phyloP scores from a whole-genome alignment of 2,113 vertebrate genomes.

The Nothoprocta perdicaria region DNA sequence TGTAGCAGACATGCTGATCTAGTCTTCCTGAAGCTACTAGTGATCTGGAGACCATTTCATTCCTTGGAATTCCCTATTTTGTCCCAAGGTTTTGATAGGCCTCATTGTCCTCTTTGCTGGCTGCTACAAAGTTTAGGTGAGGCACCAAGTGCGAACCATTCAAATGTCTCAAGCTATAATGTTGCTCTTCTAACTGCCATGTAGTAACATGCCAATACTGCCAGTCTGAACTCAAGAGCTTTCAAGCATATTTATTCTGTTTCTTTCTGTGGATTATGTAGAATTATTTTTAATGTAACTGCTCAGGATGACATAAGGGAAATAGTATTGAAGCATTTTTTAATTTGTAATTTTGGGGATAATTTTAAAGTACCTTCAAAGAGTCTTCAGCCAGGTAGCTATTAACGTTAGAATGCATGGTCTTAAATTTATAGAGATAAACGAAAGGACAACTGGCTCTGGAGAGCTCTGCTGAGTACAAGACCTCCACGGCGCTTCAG shows the following conservation, averaged over 20 bases:
- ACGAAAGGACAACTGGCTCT: background rate
- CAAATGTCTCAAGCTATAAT: background rate
- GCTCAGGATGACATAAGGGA: background rate
- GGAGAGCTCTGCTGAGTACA: background rate
- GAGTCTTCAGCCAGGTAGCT: background rate
- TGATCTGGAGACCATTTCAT: background rate
- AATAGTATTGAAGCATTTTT: background rate
- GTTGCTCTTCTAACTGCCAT: background rate
- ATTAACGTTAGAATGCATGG: background rate
- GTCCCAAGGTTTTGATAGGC: background rate
- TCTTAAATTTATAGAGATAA: background rate
- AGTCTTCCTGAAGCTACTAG: background rate
- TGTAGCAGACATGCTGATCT: background rate
- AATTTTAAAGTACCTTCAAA: constrained; percentile 5
- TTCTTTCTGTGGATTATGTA: background rate
- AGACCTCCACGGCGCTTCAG: background rate
- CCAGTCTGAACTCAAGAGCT: background rate
- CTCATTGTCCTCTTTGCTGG: background rate
- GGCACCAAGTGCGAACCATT: accelerated
- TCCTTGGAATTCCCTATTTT: background rate
- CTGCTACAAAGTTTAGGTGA: accelerated
- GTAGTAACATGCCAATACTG: background rate
- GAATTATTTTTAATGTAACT: background rate
- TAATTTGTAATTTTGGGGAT: background rate
- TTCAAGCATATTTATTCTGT: background rate